Conservation (phyloP, 2,888 invertebrate genomes). For the Chrysolina oricalcia region DNA sequence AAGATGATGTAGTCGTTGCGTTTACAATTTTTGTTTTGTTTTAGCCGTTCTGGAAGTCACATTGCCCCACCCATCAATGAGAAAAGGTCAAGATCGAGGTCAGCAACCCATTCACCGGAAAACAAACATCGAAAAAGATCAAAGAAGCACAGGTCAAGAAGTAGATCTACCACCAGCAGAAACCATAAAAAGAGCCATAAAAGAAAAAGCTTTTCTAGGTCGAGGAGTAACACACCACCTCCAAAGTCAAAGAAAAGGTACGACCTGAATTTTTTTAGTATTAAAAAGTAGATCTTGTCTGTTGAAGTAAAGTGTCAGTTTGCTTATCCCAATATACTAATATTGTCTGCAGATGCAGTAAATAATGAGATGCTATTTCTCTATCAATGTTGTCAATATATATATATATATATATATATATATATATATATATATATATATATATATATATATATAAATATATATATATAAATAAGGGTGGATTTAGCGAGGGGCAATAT, state of each 20-base stretch:
- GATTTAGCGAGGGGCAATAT: too few relatives aligned
- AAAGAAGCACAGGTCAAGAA: conserved; percentile 69
- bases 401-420: too few relatives aligned
- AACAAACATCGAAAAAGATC: conserved; percentile 66
- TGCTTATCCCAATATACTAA: too few relatives aligned
- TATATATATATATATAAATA: too few relatives aligned
- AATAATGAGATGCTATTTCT: too few relatives aligned
- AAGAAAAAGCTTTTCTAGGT: conserved; percentile 69
- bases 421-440: too few relatives aligned
- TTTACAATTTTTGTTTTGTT: conserved; percentile 24
- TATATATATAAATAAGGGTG: too few relatives aligned
- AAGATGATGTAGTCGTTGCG: not conserved
- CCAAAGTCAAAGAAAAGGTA: conserved; percentile 64
- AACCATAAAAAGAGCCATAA: conserved; percentile 69
- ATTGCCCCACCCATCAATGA: conserved; percentile 67
- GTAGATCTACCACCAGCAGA: conserved; percentile 58
- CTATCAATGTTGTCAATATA: too few relatives aligned
- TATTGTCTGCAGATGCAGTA: too few relatives aligned
- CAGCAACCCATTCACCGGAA: conserved; percentile 67
- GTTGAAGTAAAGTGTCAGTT: too few relatives aligned
- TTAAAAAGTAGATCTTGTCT: too few relatives aligned
- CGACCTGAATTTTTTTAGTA: not conserved
- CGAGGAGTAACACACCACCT: conserved; percentile 69
- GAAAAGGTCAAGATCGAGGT: conserved; percentile 67
- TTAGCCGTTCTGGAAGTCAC: conserved; percentile 70